Conservation (phyloP, 1,140 invertebrate genomes). For the Tetramorium alpestre region DNA sequence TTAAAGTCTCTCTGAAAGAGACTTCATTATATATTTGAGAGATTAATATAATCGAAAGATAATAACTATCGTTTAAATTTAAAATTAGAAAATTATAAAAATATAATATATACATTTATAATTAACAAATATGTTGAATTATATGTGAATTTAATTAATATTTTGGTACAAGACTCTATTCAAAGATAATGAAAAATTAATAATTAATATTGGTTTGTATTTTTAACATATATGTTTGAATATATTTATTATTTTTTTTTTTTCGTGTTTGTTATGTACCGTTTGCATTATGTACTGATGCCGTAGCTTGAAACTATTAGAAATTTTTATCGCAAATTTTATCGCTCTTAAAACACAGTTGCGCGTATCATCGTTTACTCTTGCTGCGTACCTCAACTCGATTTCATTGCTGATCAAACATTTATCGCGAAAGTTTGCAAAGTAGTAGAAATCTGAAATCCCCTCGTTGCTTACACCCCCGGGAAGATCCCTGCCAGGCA, state of each 20-base stretch:
- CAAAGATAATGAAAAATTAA: not conserved
- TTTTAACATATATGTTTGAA: not conserved
- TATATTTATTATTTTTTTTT: not conserved
- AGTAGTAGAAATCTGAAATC: constrained; percentile 47
- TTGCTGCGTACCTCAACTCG: constrained; percentile 11
- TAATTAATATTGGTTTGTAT: not conserved
- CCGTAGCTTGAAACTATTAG: not conserved
- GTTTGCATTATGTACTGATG: not conserved
- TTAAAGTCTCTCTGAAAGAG: too few species aligned
- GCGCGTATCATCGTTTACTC: not conserved
- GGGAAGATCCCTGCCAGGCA: not conserved
- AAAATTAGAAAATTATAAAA: not conserved
- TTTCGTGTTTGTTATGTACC: not conserved
- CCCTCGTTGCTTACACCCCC: constrained; percentile 44
- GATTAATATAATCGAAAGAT: not conserved
- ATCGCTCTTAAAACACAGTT: constrained; percentile 5
- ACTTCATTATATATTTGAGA: not conserved
- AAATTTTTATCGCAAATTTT: constrained; percentile 25
- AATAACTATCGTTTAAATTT: not conserved
- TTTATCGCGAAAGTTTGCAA: constrained; percentile 56
- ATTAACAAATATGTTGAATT: not conserved
- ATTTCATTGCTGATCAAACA: constrained; percentile 59
- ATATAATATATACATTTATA: not conserved
- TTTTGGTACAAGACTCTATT: not conserved
- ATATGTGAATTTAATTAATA: not conserved